Percentiles rank a stretch among this genome's conserved stretches.
Conservation (phyloP, 2,113 vertebrate species). For the Labrus mixtus region DNA sequence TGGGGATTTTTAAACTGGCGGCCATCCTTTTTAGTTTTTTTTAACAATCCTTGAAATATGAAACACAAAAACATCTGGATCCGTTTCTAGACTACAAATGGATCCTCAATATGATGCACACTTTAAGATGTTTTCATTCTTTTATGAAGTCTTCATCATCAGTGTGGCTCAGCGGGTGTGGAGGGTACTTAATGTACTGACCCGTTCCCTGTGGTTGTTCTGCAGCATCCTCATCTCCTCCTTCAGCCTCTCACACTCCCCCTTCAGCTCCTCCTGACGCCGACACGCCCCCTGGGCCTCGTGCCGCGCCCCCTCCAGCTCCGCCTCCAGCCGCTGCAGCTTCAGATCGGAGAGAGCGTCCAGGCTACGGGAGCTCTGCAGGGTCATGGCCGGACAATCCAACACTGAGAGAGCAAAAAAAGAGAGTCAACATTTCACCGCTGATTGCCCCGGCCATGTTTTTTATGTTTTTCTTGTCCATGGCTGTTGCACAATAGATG, state of each 20-base stretch:
- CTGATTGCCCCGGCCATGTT: neutral
- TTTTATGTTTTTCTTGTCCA: neutral
- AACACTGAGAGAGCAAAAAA: conserved; percentile 74
- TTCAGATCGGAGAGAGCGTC: conserved; percentile 87
- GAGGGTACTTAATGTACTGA: conserved; percentile 55
- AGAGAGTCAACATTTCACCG: neutral
- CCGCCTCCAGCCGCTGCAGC: conserved; percentile 88
- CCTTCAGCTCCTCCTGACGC: conserved; percentile 92
- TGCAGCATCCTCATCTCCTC: conserved; percentile 92
- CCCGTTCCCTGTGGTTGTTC: conserved; percentile 90
- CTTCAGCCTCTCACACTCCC: conserved; percentile 90
- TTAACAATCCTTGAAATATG: too few species aligned
- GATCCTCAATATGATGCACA: too few species aligned
- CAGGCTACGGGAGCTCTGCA: conserved; percentile 88
- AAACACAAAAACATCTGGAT: too few species aligned
- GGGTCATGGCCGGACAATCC: conserved; percentile 86
- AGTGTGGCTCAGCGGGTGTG: too few species aligned
- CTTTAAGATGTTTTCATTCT: too few species aligned
- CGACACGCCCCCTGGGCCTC: conserved; percentile 92
- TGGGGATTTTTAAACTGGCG: too few species aligned
- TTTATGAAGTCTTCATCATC: too few species aligned
- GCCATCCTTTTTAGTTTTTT: too few species aligned
- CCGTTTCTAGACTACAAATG: too few species aligned
- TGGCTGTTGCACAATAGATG: conserved; percentile 12
- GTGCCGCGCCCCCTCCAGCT: conserved; percentile 91